phyloP scores from a whole-genome alignment of 2,888 invertebrate genomes.

The Pteria penguin region DNA sequence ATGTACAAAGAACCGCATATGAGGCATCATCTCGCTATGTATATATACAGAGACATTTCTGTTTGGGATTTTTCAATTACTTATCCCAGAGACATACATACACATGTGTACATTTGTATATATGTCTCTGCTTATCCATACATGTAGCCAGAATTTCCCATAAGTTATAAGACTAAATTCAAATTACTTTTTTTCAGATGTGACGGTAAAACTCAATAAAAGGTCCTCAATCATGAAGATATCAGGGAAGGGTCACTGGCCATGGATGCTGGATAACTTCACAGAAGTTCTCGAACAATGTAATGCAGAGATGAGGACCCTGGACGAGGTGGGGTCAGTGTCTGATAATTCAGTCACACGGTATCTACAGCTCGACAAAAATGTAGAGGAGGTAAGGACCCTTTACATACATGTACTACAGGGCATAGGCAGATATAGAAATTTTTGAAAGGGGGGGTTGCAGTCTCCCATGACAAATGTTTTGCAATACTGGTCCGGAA shows the following conservation, averaged over 20 bases:
- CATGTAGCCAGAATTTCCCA: neutral
- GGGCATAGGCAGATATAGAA: no score
- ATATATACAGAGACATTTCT: no score
- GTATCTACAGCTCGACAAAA: slow-evolving; percentile 72
- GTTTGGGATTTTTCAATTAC: no score
- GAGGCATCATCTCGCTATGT: no score
- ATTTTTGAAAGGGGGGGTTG: no score
- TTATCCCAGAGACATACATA: no score
- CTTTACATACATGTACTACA: no score
- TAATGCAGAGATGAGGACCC: slow-evolving; percentile 66
- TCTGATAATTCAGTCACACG: slow-evolving; percentile 72
- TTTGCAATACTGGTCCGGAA: no score
- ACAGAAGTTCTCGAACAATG: slow-evolving; percentile 71
- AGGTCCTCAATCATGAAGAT: slow-evolving; percentile 68
- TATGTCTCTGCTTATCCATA: neutral
- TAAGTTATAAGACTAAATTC: neutral
- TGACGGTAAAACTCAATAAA: slow-evolving; percentile 72
- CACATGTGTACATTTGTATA: no score
- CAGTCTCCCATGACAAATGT: no score
- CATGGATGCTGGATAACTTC: slow-evolving; percentile 74
- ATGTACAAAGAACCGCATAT: no score
- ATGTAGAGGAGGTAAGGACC: slow-evolving; percentile 70
- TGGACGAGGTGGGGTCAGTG: slow-evolving; percentile 56
- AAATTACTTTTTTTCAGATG: slow-evolving; percentile 42
- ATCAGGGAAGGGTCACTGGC: slow-evolving; percentile 72